Evolutionary conservation across 2,797 vertebrate genomes (phyloP), one percentile per base, ranked within the genome.

Genomic region (Pelodytes ibericus): DNA sequence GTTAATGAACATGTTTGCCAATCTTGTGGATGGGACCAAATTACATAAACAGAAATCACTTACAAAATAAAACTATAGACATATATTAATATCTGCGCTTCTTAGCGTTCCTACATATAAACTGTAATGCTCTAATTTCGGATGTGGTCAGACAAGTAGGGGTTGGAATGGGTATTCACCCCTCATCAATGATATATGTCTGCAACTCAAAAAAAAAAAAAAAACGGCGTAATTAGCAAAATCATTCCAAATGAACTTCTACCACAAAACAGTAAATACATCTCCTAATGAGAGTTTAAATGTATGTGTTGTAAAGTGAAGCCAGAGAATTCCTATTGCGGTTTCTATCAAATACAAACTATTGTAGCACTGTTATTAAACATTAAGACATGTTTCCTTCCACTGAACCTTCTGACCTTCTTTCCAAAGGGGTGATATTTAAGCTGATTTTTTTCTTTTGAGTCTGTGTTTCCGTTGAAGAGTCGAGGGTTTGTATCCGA

Each of bases 321-420:
- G 30, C 60, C 58, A 61, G 31, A 61, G 13, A 11, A 49, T 1
- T 24, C 24, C 30, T 24, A 6, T 3, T 33, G 60, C 16, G 60
- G 30, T 33, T 62, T 59, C 57, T 33, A 49, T 61, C 47, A 72
- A 60, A 72, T 49, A 29, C 70, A 62, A 33, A 22, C 69, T 31
- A 72, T 72, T 72, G 70, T 61, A 39, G 8, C 5, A 22, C 11
- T 16, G 25, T 49, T 72, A 61, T 72, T 49, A 61, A 61, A 61
- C 13, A 25, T 64, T 65, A 74, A 56, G 60, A 11, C 61, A 22
- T 15, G 47, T 25, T 74, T 74, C 72, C 72, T 74, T 61, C 71
- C 6, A 49, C 18, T 65, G 49, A 57, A 64, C 72, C 60, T 11
- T 58, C 4, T 44, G 72, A 65, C 72, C 72, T 65, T 20, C 15